Base-by-base conservation (phyloP, 2,888 invertebrate species). In the Tethea ocularis region DNA sequence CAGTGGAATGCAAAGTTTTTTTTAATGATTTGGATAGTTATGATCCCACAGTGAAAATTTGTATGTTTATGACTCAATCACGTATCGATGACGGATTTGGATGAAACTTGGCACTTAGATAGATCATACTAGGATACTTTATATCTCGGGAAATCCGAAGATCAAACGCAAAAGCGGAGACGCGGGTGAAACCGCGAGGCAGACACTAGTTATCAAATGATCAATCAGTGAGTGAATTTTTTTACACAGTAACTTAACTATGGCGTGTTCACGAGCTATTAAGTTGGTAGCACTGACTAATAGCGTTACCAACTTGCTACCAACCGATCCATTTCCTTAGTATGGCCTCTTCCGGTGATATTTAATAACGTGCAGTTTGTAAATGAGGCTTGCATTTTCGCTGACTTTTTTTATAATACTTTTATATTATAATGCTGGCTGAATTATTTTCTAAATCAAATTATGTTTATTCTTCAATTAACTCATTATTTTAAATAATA, bases 211-310 rank as follows among this genome's bases (percentile, higher is more conserved):
- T 52, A 23, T 8, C 52, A 29, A 53, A 53, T 29, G 29, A 53
- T 53, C 26, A 54, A 54, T 54, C 54, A 54, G 15, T 33, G 1
- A 11, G 54, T 33, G n/a, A 17, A 22, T 53, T 53, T 7, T 33
- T 20, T 33, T 13, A 5, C 20, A 22, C 33, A 15, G 15, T 54
- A 54, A 33, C 33, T 33, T 15, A 11, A 11, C 10, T 54, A 72
- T 79, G 63, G 82, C 82, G 79, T 80, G 81, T 61, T 69, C 46
- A 13, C 11, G 61, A 64, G 62, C 75, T 71, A 84, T 88, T 69
- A 82, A 61, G 77, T 71, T 78, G 78, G 84, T 74, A 82, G 80
- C 84, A 83, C 78, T 85, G 82, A 89, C 82, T 82, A 84, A 88
- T 88, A 77, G 78, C 77, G 80, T 74, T 82, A 74, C 82, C 84